Evolutionary conservation across 2,888 invertebrate species (phyloP).

Genomic region (Smittia sp.): DNA sequence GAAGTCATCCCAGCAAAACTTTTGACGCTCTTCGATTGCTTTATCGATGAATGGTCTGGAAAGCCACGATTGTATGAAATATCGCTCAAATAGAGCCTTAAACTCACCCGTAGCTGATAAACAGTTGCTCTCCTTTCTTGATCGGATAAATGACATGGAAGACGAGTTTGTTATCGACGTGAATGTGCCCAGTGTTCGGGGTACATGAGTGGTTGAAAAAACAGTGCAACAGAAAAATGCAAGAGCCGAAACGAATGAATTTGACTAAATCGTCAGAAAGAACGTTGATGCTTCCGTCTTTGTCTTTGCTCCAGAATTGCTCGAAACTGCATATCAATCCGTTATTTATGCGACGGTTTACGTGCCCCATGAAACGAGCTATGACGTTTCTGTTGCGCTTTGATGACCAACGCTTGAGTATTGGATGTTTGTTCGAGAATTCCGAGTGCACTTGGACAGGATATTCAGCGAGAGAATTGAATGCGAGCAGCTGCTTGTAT

Average conservation of each 20-base stretch:
- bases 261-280: neutral
- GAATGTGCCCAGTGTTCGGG: slow-evolving; percentile 72
- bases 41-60: too few species aligned
- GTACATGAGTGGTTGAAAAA: slow-evolving; percentile 85
- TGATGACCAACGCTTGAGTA: too few species aligned
- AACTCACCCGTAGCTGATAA: slow-evolving; percentile 79
- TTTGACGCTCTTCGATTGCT: too few species aligned
- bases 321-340: slow-evolving; percentile 55
- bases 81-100: too few species aligned
- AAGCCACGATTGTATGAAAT: too few species aligned
- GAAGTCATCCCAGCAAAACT: slow-evolving; percentile 68
- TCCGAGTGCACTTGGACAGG: too few species aligned
- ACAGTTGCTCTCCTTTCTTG: slow-evolving; percentile 67
- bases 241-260: slow-evolving; percentile 56
- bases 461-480: too few species aligned
- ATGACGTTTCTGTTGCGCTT: too few species aligned
- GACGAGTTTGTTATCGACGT: slow-evolving; percentile 54
- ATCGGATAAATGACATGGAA: slow-evolving; percentile 64
- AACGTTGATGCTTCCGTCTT: slow-evolving; percentile 8
- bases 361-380: too few species aligned
- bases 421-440: too few species aligned
- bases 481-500: too few species aligned
- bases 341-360: too few species aligned
- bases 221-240: slow-evolving; percentile 74
- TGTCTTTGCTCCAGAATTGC: slow-evolving; percentile 44